Evolutionary conservation across 2,113 vertebrate species (phyloP).

Genomic region (Cyanistes caeruleus): DNA sequence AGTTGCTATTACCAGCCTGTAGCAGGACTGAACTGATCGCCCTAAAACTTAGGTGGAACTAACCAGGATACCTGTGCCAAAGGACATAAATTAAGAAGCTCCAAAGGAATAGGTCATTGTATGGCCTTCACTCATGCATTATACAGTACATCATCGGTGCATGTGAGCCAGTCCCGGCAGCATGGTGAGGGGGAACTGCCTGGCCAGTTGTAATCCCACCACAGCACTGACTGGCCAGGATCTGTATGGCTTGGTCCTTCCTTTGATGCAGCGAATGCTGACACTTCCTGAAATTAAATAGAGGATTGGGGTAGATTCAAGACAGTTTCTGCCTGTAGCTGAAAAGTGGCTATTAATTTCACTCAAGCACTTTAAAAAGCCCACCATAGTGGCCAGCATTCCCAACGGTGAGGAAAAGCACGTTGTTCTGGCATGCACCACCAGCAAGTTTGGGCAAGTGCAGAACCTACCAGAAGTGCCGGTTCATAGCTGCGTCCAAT

Average conservation of each 20-base stretch:
- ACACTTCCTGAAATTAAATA: neutral
- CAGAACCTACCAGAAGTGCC: slow-evolving; percentile 16
- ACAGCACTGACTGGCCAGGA: neutral
- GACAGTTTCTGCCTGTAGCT: neutral
- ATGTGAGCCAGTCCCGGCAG: neutral
- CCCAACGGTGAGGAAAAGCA: neutral
- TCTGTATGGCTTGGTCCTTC: neutral
- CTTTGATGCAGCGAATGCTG: neutral
- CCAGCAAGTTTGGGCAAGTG: slow-evolving; percentile 2
- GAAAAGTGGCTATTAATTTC: neutral
- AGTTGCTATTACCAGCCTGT: neutral
- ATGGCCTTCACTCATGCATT: slow-evolving; percentile 3
- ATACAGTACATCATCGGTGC: neutral
- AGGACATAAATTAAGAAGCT: slow-evolving; percentile 23
- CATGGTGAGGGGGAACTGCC: neutral
- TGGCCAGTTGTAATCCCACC: neutral
- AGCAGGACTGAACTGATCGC: neutral
- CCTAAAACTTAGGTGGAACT: neutral
- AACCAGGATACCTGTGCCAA: neutral
- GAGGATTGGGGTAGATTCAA: neutral
- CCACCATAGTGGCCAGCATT: neutral
- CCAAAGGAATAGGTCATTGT: neutral
- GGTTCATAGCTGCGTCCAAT: neutral
- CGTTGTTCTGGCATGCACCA: fast-evolving
- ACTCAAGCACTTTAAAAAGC: neutral